Evolutionary conservation across 2,113 vertebrate genomes (phyloP).

Genomic region (Cyphomyrus discorhynchus): DNA sequence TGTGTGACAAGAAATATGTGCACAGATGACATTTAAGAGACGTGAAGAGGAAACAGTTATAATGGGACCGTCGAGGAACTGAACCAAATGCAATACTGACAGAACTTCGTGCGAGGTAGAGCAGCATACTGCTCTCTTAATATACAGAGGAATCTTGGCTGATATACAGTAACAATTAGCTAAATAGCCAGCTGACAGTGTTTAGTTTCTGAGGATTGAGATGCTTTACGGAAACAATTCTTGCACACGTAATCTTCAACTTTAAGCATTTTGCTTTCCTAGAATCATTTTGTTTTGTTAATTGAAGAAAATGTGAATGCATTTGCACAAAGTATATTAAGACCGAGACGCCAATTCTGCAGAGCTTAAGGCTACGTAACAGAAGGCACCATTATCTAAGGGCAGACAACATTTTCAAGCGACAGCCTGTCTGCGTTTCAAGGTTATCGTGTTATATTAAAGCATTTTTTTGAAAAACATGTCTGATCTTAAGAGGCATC

Average conservation of each 20-base stretch:
- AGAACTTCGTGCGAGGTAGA: neutral
- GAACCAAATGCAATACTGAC: neutral
- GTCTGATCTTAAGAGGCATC: neutral
- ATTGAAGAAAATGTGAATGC: neutral
- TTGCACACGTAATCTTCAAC: neutral
- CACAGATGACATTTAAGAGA: neutral
- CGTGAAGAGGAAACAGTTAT: neutral
- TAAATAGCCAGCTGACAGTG: neutral
- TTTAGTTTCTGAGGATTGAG: neutral
- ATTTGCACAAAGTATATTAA: neutral
- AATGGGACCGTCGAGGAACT: neutral
- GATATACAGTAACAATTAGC: conserved; percentile 12
- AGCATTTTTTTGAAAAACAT: neutral
- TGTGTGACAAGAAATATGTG: neutral
- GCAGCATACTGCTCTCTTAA: neutral
- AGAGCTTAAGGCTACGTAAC: neutral
- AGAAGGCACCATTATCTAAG: neutral
- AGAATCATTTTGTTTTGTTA: neutral
- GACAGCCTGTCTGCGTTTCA: neutral
- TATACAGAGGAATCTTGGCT: neutral
- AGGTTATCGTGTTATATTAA: neutral
- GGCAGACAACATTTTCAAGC: neutral
- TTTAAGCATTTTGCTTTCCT: neutral
- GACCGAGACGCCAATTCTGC: neutral
- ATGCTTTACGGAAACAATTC: neutral